Percentiles rank a stretch among this genome's conserved stretches.
Conservation (phyloP, 2,113 vertebrate genomes). For the Isurus oxyrinchus region DNA sequence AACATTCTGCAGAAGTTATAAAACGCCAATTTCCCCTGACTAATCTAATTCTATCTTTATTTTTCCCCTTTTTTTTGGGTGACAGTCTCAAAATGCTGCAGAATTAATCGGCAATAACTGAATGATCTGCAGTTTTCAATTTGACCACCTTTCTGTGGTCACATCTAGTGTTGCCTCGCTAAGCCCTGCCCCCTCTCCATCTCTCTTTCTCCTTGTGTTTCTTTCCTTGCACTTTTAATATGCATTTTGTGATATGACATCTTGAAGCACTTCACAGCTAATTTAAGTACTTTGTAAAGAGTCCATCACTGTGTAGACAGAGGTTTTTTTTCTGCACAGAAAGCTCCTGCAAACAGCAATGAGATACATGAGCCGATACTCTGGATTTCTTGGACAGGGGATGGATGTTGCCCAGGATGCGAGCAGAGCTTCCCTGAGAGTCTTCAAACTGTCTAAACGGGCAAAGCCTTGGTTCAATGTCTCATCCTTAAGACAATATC, state of each 20-base stretch:
- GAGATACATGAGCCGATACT: not conserved
- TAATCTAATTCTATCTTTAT: not conserved
- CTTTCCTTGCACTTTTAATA: no score
- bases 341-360: not conserved
- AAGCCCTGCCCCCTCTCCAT: not conserved
- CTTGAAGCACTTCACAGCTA: not conserved
- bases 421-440: not conserved
- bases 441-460: not conserved
- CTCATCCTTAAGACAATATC: not conserved
- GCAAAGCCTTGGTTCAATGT: not conserved
- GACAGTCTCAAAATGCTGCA: not conserved
- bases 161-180: not conserved
- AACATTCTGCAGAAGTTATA: constrained; percentile 18
- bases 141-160: not conserved
- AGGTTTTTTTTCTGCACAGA: not conserved
- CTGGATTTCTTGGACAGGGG: not conserved
- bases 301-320: not conserved
- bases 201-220: no score
- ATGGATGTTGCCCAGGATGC: not conserved
- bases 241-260: not conserved
- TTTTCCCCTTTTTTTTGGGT: not conserved
- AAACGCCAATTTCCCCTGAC: not conserved
- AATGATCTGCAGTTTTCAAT: not conserved
- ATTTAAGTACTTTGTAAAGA: not conserved
- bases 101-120: not conserved